Percentiles rank a stretch among this genome's conserved stretches.
Evolutionary conservation across 2,888 invertebrate genomes (phyloP).

Genomic region (Plusia festucae): DNA sequence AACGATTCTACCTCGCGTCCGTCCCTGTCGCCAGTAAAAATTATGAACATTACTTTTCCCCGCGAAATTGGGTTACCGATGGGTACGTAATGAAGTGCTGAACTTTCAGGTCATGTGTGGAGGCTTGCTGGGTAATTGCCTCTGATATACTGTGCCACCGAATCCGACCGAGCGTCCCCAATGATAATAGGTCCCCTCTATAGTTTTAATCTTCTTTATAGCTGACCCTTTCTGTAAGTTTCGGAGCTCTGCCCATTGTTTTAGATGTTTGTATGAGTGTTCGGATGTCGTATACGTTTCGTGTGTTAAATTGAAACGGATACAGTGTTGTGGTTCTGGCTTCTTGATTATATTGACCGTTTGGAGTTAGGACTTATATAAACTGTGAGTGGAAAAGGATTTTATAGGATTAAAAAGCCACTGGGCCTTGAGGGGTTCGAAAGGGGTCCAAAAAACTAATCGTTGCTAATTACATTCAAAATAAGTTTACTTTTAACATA

Average conservation of each 20-base stretch:
- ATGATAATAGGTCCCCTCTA: slow-evolving; percentile 76
- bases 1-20: slow-evolving; percentile 17
- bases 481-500: slow-evolving; percentile 12
- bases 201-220: slow-evolving; percentile 87
- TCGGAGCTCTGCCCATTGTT: slow-evolving; percentile 68
- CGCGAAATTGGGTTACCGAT: slow-evolving; percentile 76
- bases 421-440: slow-evolving; percentile 15
- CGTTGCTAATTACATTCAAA: slow-evolving; percentile 2
- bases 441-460: neutral
- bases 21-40: slow-evolving; percentile 50
- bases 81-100: slow-evolving; percentile 83
- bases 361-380: slow-evolving; percentile 47
- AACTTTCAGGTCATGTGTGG: slow-evolving; percentile 85
- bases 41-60: slow-evolving; percentile 72
- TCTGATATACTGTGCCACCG: slow-evolving; percentile 78
- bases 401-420: slow-evolving; percentile 37
- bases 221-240: slow-evolving; percentile 76
- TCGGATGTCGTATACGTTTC: slow-evolving; percentile 44
- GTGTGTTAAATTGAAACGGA: slow-evolving; percentile 51
- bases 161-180: slow-evolving; percentile 65
- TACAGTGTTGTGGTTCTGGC: slow-evolving; percentile 40
- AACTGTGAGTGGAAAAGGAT: slow-evolving; percentile 35
- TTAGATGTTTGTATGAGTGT: slow-evolving; percentile 59
- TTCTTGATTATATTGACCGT: slow-evolving; percentile 42
- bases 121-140: slow-evolving; percentile 74